Base-by-base conservation (phyloP, 2,797 vertebrate genomes). In the Rachycentron canadum region DNA sequence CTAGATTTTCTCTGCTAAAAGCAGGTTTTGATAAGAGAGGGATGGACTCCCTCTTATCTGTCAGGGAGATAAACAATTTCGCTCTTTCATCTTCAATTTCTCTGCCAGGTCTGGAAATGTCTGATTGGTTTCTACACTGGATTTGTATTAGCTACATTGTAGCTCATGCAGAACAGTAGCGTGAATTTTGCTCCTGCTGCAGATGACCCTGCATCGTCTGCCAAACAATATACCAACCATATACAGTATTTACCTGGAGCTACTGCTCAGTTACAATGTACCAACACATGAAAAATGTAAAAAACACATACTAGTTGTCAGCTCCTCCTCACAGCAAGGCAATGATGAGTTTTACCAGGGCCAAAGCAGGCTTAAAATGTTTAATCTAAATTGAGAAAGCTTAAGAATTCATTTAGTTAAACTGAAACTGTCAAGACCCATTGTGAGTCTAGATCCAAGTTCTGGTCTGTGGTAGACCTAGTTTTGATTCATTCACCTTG, bases 61-160 rank as follows among this genome's bases (percentile, higher is more conserved):
- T 72, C 56, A 49, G 75, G 64, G 30, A 71, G 75, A 84, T 56
- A 61, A 64, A 74, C 19, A 50, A n/a, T 57, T 65, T 65, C 1
- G 1, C 49, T 45, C 21, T 65, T 76, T 84, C n/a, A 50, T 76
- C 78, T 40, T 77, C 65, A 82, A 82, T 79, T 73, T 59, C 38
- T 72, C 32, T 55, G 61, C 60, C 53, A 84, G 73, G 57, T 79
- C 59, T 64, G 65, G 61, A 73, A 56, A 59, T 74, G 56, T 77
- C 67, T 83, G 64, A 67, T 85, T 23, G 57, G 62, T 59, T 2
- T 52, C 60, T 66, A 62, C 68, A 49, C 47, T 78, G 49, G 69
- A 76, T 88, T 79, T 78, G 58, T 69, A 56, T 79, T 50, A n/a
- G 59, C 17, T 21, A 30, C 67, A 58, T 76, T 77, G 43, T 25